Percentiles rank a stretch among this genome's conserved stretches.
These are phyloP conservation scores for Cricetomys ansorgei DNA, from an alignment of 2,113 vertebrate genomes.

Conservation along the genomic window DNA sequence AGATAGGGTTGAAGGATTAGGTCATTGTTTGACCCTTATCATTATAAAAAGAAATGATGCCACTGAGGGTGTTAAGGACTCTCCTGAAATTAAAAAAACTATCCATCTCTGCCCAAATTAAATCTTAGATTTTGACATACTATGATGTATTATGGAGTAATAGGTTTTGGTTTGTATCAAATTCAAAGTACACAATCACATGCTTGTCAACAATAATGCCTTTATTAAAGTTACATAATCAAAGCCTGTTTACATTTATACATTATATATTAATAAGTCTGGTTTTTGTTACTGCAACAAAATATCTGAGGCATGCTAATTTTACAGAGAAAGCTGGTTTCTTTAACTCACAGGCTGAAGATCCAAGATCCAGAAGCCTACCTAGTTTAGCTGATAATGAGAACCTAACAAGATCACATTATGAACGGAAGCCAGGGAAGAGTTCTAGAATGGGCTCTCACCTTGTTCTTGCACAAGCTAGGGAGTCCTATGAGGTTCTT, in stretches of 20 bases:
- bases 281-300: background rate
- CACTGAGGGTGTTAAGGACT: background rate
- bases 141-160: background rate
- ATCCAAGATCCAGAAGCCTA: background rate
- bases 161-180: background rate
- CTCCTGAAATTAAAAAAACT: background rate
- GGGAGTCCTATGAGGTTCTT: no score
- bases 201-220: background rate
- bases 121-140: constrained; percentile 25
- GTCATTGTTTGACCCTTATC: background rate
- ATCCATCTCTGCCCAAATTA: background rate
- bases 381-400: background rate
- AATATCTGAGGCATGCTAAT: background rate
- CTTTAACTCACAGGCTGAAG: background rate
- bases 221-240: background rate
- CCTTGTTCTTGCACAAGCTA: background rate
- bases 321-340: background rate
- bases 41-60: background rate
- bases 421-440: background rate
- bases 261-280: background rate
- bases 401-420: background rate
- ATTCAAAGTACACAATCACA: background rate
- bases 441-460: background rate
- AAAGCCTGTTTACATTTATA: background rate
- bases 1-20: background rate